Conservation (phyloP, 2,888 invertebrate species). For the Lycocerus yunnanus region DNA sequence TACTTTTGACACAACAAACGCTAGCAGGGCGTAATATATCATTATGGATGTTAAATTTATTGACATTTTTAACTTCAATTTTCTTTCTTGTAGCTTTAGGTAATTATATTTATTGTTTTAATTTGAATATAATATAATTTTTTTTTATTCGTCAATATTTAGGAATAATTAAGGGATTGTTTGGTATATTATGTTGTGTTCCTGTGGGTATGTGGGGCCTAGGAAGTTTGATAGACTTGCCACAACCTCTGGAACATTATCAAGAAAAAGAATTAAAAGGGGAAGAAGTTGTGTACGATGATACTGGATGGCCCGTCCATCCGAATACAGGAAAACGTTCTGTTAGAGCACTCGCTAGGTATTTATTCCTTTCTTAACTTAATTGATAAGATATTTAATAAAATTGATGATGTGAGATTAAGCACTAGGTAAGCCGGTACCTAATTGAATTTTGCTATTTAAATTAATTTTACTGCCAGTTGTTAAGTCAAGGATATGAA, state of each 20-base stretch:
- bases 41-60: background rate
- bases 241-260: conserved; percentile 43
- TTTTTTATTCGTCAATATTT: background rate
- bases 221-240: conserved; percentile 39
- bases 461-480: no score
- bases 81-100: background rate
- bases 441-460: no score
- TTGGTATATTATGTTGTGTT: conserved; percentile 33
- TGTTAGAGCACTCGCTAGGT: conserved; percentile 52
- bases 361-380: conserved; percentile 19
- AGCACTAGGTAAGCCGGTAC: no score
- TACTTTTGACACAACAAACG: background rate
- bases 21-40: background rate
- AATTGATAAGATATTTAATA: no score
- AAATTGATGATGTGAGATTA: no score
- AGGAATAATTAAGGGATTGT: conserved; percentile 37
- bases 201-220: conserved; percentile 42
- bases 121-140: background rate
- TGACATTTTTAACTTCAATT: background rate
- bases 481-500: no score
- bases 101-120: background rate
- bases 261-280: conserved; percentile 46
- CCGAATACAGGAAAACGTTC: conserved; percentile 50
- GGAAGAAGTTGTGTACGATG: conserved; percentile 46
- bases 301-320: conserved; percentile 49